phyloP scores from a whole-genome alignment of 2,797 vertebrate genomes.

The Manis javanica region DNA sequence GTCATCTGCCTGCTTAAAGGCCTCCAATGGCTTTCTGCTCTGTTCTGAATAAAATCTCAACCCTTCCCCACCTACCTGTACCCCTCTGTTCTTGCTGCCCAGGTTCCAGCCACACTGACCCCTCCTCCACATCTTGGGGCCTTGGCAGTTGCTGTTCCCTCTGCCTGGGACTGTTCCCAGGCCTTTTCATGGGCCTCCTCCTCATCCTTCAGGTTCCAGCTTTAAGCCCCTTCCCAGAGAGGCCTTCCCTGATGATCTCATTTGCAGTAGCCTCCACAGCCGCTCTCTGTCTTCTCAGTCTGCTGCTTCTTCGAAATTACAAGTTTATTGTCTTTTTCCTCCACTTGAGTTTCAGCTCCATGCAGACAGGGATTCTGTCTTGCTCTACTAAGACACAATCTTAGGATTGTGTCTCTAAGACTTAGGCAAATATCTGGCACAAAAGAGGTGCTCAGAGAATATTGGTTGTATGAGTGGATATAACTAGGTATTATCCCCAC shows the following conservation, averaged over 20 bases:
- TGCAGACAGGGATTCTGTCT: not conserved
- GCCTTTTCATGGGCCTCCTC: not conserved
- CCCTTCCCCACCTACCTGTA: not conserved
- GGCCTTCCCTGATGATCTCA: not conserved
- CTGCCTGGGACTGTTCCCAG: not conserved
- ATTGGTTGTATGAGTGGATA: not conserved
- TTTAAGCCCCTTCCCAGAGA: not conserved
- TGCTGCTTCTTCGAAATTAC: not conserved
- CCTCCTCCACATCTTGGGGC: not conserved
- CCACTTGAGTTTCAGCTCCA: not conserved
- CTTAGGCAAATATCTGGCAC: not conserved
- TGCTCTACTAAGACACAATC: not conserved
- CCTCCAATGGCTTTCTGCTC: not conserved
- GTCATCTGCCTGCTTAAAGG: not conserved
- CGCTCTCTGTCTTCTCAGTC: not conserved
- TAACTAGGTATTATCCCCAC: not conserved
- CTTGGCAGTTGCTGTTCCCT: not conserved
- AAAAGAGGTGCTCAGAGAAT: not conserved
- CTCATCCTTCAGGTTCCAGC: not conserved
- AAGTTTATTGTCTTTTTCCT: not conserved
- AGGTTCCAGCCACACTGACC: not conserved
- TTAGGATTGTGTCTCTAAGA: too few relatives aligned
- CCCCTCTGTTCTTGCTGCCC: not conserved
- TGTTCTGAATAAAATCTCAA: not conserved
- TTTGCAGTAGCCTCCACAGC: not conserved